phyloP scores from a whole-genome alignment of 2,888 invertebrate genomes.

The Meloe dianella region DNA sequence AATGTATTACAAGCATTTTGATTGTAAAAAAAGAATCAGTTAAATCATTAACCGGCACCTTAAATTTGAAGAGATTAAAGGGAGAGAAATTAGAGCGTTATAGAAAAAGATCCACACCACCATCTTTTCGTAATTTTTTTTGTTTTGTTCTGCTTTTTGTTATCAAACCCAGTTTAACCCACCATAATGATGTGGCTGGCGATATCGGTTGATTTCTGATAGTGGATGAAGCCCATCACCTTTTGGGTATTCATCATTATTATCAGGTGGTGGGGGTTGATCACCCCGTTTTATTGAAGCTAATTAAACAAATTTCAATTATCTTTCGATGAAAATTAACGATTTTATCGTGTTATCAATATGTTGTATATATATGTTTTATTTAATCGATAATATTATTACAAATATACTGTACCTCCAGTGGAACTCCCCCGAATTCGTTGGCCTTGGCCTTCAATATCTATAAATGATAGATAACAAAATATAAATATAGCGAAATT shows the following conservation, averaged over 20 bases:
- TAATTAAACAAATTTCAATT: conserved; percentile 33
- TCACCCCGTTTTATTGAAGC: conserved; percentile 53
- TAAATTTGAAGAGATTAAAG: conserved; percentile 22
- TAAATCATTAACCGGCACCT: conserved; percentile 36
- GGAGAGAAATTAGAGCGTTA: conserved; percentile 20
- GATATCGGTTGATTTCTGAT: conserved; percentile 48
- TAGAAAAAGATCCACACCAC: conserved; percentile 34
- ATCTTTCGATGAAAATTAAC: conserved; percentile 9
- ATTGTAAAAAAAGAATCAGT: conserved; percentile 16
- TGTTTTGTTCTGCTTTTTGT: conserved; percentile 18
- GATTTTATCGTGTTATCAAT: background rate
- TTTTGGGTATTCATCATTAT: conserved; percentile 48
- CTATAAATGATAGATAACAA: background rate
- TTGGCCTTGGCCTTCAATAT: conserved; percentile 27
- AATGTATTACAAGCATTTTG: background rate
- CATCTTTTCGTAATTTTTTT: conserved; percentile 8
- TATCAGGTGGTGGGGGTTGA: conserved; percentile 54
- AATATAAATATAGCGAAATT: background rate
- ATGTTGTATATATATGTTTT: background rate
- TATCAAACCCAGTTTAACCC: conserved; percentile 26
- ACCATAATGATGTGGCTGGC: conserved; percentile 43
- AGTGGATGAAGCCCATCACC: conserved; percentile 49
- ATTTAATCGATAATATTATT: background rate
- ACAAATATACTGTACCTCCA: conserved; percentile 45
- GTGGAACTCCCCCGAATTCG: conserved; percentile 46